A percentile compares a stretch with the other conserved stretches of the same genome.
These are phyloP conservation scores for Echiichthys vipera DNA, from an alignment of 2,797 vertebrate species.

Conservation along the genomic window DNA sequence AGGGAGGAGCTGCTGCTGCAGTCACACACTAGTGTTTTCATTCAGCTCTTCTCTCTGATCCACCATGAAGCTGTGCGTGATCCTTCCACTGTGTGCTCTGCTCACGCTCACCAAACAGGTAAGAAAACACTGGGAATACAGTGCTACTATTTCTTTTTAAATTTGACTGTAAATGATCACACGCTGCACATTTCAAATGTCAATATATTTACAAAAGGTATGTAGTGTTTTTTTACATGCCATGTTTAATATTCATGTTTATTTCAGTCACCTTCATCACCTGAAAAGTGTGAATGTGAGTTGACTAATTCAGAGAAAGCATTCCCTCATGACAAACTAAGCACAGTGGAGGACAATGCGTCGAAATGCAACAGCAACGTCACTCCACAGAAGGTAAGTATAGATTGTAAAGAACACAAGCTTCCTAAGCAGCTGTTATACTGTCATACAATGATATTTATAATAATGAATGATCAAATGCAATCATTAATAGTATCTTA, in stretches of 20 bases:
- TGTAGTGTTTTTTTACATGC: background rate
- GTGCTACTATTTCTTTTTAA: background rate
- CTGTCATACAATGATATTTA: background rate
- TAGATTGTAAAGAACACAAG: background rate
- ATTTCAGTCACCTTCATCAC: conserved; percentile 19
- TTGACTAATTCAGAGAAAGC: conserved; percentile 48
- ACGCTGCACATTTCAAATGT: background rate
- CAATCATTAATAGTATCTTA: no score
- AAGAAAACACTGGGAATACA: conserved; percentile 1
- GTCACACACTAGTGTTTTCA: background rate
- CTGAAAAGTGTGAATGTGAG: conserved; percentile 73
- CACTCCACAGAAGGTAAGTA: conserved; percentile 67
- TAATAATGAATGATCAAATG: no score
- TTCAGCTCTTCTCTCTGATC: background rate
- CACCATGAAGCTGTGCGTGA: conserved; percentile 52
- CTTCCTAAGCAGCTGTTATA: background rate
- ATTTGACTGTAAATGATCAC: background rate
- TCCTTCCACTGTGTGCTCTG: conserved; percentile 52
- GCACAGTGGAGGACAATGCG: conserved; percentile 16
- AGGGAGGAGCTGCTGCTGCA: conserved; percentile 6
- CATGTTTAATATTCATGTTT: background rate
- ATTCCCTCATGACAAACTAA: conserved; percentile 73
- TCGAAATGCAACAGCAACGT: conserved; percentile 63
- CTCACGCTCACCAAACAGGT: conserved; percentile 62
- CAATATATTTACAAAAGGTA: background rate